A percentile compares a stretch with the other conserved stretches of the same genome.
Conservation (phyloP, 2,888 invertebrate genomes). For the Limnephilus lunatus region DNA sequence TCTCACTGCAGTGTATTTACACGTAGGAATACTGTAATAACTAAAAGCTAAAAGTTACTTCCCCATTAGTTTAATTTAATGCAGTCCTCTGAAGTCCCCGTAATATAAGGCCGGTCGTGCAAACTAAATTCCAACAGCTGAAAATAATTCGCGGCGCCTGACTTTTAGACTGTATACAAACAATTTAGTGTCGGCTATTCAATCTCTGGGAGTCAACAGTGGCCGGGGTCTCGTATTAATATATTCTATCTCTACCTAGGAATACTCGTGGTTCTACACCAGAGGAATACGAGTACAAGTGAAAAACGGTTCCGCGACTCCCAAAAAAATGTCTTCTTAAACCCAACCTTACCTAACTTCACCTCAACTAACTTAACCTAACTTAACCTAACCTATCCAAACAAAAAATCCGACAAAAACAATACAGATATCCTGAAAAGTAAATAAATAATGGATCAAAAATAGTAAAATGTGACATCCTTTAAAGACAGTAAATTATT, state of each 20-base stretch:
- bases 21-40: background rate
- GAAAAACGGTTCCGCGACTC: too few species aligned
- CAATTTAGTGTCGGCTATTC: background rate
- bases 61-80: background rate
- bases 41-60: background rate
- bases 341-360: too few species aligned
- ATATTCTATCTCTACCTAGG: background rate
- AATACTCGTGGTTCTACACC: background rate
- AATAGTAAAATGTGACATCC: too few species aligned
- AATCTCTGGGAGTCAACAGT: background rate
- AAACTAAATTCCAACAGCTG: slow-evolving; percentile 4
- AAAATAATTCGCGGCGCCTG: background rate
- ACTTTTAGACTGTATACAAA: slow-evolving; percentile 16
- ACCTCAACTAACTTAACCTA: too few species aligned
- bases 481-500: too few species aligned
- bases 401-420: too few species aligned
- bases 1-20: background rate
- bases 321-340: too few species aligned
- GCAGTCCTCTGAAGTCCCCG: background rate
- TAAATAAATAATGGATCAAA: too few species aligned
- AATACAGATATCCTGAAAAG: too few species aligned
- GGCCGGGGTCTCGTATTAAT: background rate
- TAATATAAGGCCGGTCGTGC: background rate
- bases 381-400: too few species aligned
- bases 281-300: background rate